Conservation (phyloP, 92 coral and sea anemone species). For the Micromussa lordhowensis region DNA sequence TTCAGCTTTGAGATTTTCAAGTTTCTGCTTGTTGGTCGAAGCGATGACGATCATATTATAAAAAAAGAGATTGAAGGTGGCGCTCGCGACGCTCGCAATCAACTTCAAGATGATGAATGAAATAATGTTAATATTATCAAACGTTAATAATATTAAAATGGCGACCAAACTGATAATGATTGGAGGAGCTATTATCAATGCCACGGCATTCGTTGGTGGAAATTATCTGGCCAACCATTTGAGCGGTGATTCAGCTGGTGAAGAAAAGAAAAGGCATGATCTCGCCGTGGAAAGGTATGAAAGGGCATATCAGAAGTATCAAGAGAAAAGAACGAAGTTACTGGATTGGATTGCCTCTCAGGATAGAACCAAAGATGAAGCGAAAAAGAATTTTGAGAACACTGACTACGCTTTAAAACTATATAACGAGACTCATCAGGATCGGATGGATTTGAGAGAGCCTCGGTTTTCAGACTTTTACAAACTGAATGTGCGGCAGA, state of each 20-base stretch:
- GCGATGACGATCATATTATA: not conserved
- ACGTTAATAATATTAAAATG: too few relatives aligned
- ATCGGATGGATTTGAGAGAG: not conserved
- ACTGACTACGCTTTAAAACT: not conserved
- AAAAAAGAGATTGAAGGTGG: not conserved
- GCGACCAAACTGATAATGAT: too few relatives aligned
- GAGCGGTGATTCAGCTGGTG: not conserved
- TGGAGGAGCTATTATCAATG: not conserved
- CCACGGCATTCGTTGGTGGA: not conserved
- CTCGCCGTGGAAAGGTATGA: too few relatives aligned
- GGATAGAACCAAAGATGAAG: not conserved
- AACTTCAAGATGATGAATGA: too few relatives aligned
- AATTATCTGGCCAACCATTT: not conserved
- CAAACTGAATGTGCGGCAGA: not conserved
- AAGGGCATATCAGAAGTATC: too few relatives aligned
- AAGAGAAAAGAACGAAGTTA: not conserved
- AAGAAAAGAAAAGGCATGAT: too few relatives aligned
- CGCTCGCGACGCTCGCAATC: not conserved
- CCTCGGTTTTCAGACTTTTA: not conserved
- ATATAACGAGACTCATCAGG: not conserved
- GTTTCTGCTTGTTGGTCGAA: not conserved
- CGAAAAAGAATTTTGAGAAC: not conserved
- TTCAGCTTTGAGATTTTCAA: not conserved
- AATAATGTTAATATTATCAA: slow-evolving; percentile 1
- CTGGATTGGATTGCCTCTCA: not conserved